Conservation (phyloP, 2,797 vertebrate species). For the Brotula barbata region DNA sequence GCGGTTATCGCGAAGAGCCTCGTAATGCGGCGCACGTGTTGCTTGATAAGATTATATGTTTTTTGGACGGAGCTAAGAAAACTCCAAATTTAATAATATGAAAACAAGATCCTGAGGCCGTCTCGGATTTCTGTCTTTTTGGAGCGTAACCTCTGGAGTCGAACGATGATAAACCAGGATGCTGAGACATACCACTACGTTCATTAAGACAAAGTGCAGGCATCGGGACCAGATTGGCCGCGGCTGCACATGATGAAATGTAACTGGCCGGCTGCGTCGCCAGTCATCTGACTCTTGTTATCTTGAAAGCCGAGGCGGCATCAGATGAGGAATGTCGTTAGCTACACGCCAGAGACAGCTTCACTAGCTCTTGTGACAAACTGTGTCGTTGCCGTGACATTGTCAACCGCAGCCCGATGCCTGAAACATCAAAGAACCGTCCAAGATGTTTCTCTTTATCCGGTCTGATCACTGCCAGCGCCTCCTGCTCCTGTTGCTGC, state of each 20-base stretch:
- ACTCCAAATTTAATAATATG: too few relatives aligned
- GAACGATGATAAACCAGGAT: constrained; percentile 9
- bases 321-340: constrained; percentile 43
- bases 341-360: constrained; percentile 27
- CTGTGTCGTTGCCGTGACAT: constrained; percentile 19
- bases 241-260: constrained; percentile 25
- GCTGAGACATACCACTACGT: not conserved
- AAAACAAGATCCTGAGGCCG: too few relatives aligned
- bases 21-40: too few relatives aligned
- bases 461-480: constrained; percentile 36
- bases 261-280: constrained; percentile 21
- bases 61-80: too few relatives aligned
- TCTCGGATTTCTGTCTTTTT: too few relatives aligned
- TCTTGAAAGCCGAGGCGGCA: constrained; percentile 28
- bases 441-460: constrained; percentile 24
- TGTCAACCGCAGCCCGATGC: constrained; percentile 28
- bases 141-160: constrained; percentile 23
- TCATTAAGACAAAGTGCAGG: constrained; percentile 35
- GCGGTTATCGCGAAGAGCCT: too few relatives aligned
- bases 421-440: constrained; percentile 33
- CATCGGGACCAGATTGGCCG: constrained; percentile 1
- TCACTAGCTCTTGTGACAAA: constrained; percentile 36
- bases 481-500: constrained; percentile 9
- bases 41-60: too few relatives aligned
- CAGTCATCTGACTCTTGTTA: constrained; percentile 58